Conservation (phyloP, 2,797 vertebrate genomes). For the Coregonus suidteri region DNA sequence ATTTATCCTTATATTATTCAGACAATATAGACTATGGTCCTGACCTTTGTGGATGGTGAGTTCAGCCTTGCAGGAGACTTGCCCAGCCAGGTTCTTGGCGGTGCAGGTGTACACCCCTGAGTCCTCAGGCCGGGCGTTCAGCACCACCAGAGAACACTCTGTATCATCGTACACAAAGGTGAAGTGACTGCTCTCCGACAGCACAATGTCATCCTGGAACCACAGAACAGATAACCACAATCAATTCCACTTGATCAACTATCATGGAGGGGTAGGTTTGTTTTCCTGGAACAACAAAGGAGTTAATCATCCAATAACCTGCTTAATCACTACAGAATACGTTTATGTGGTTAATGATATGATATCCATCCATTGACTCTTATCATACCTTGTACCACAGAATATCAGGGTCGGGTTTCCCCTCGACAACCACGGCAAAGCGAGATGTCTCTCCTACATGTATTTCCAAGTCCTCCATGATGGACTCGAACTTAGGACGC, state of each 20-base stretch:
- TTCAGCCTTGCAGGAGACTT: slow-evolving; percentile 94
- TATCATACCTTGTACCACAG: slow-evolving; percentile 90
- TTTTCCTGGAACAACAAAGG: background rate
- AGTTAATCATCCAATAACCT: background rate
- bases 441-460: slow-evolving; percentile 82
- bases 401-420: slow-evolving; percentile 90
- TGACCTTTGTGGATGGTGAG: slow-evolving; percentile 85
- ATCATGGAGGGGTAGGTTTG: background rate
- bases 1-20: background rate
- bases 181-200: slow-evolving; percentile 88
- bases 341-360: background rate
- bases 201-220: slow-evolving; percentile 81
- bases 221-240: slow-evolving; percentile 4
- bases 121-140: slow-evolving; percentile 81
- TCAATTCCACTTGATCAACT: background rate
- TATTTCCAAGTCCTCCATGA: slow-evolving; percentile 95
- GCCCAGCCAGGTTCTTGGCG: slow-evolving; percentile 85
- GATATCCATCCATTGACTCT: background rate
- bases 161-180: slow-evolving; percentile 94
- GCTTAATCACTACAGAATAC: background rate
- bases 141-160: slow-evolving; percentile 89
- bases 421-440: slow-evolving; percentile 89
- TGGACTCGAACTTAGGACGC: slow-evolving; percentile 90
- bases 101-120: slow-evolving; percentile 91
- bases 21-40: slow-evolving; percentile 5